A percentile compares a stretch with the other conserved stretches of the same genome.
phyloP scores from a whole-genome alignment of 2,113 vertebrate species.

The Aptenodytes forsteri region DNA sequence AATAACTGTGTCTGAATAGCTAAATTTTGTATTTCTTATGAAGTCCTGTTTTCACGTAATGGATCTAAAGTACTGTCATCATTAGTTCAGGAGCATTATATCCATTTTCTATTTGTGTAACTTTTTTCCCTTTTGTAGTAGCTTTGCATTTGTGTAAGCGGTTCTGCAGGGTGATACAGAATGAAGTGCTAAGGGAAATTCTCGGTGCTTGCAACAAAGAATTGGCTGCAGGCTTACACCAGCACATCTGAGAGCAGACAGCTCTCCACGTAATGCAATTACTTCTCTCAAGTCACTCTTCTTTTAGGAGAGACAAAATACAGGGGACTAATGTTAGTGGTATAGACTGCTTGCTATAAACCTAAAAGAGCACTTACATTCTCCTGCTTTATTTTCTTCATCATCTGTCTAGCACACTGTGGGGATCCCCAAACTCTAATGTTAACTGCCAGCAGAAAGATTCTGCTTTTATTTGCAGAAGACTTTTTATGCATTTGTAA shows the following conservation, averaged over 20 bases:
- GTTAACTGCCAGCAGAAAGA: neutral
- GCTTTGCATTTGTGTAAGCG: neutral
- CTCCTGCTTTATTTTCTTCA: neutral
- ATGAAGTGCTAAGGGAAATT: neutral
- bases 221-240: neutral
- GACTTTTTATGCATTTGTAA: neutral
- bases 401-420: neutral
- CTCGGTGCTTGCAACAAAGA: neutral
- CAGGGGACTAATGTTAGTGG: neutral
- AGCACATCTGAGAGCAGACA: neutral
- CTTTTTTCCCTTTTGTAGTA: neutral
- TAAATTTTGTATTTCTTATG: neutral
- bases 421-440: neutral
- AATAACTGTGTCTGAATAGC: neutral
- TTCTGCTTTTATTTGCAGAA: neutral
- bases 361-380: neutral
- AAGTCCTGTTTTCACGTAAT: conserved; percentile 20
- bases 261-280: neutral
- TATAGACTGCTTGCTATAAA: neutral
- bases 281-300: neutral
- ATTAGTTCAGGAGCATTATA: neutral
- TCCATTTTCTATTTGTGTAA: neutral
- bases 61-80: conserved; percentile 3
- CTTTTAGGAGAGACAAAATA: neutral
- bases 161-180: neutral